Evolutionary conservation across 2,797 vertebrate species (phyloP), one percentile per base, ranked within the genome.

Genomic region (Megalops cyprinoides): DNA sequence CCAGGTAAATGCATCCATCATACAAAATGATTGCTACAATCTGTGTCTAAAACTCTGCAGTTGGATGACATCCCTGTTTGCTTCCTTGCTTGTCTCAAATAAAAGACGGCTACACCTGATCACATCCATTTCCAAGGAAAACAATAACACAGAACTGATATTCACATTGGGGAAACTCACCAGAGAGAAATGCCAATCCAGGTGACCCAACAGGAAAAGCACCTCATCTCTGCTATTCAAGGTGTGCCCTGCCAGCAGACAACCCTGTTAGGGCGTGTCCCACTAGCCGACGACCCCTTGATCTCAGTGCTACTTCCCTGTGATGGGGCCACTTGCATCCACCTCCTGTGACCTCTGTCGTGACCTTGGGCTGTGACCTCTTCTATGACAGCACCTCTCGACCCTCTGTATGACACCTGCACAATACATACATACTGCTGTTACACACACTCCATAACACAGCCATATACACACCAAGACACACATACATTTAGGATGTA

Each of bases 221-320:
- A 28, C 42, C 42, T 80, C 75, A 83, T 83, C 4, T 80, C 60
- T 31, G 53, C 75, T 60, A 39, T 51, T 77, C 67, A 34, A 67
- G 65, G 46, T 73, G 31, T 37, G 44, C 60, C 75, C 67, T 10
- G 55, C 53, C 53, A 62, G 42, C 74, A 77, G 74, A 76, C 55
- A 55, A 55, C 67, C 65, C 42, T n/a, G 31, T 37, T 34, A 37
- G 65, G 65, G 65, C 65, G 14, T 14, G 65, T 12, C 37, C 65
- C 20, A 34, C 65, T 23, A 20, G 37, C 65, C 37, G 65, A 71
- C 15, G 20, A 71, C 67, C 42, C 67, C 79, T 49, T 62, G 71
- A 37, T 79, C 71, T 74, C 42, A 34, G 71, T 28, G 42, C 60
- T 80, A 55, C 44, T 58, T 75, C 53, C 37, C 79, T 74, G 6